phyloP scores from a whole-genome alignment of 1,140 invertebrate genomes.

The Brachionus plicatilis region DNA sequence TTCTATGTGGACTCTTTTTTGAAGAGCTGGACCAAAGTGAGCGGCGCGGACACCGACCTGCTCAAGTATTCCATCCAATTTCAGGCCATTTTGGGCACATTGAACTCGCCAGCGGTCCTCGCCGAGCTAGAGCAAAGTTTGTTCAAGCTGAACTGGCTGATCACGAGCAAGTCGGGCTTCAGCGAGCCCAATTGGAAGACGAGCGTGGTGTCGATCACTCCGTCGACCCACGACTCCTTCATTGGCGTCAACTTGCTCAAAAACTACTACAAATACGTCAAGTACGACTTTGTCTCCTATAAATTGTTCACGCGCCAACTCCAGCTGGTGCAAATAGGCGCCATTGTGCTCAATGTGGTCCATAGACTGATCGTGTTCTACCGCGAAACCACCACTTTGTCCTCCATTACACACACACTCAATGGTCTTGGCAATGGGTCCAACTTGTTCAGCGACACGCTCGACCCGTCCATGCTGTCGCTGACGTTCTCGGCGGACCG shows the following conservation, averaged over 20 bases:
- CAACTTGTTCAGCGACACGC: slow-evolving; percentile 4
- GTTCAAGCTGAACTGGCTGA: slow-evolving; percentile 33
- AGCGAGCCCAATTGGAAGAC: slow-evolving; percentile 35
- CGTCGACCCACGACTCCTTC: slow-evolving; percentile 21
- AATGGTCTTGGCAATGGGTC: neutral
- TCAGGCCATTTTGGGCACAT: neutral
- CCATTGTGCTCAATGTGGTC: neutral
- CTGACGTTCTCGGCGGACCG: slow-evolving; percentile 17
- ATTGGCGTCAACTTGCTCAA: slow-evolving; percentile 35
- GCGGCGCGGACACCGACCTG: neutral
- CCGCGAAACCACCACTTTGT: neutral
- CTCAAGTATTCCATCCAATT: slow-evolving; percentile 7
- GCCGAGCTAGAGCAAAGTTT: neutral
- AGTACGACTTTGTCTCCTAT: slow-evolving; percentile 37
- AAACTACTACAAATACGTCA: slow-evolving; percentile 39
- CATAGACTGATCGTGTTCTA: neutral
- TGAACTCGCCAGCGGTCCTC: neutral
- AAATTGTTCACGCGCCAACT: slow-evolving; percentile 25
- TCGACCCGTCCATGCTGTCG: neutral
- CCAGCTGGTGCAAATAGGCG: slow-evolving; percentile 15
- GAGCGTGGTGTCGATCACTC: slow-evolving; percentile 4
- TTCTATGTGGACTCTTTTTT: neutral
- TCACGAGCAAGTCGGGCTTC: slow-evolving; percentile 26
- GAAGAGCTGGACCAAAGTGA: neutral
- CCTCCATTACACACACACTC: neutral